These are phyloP conservation scores for Amblyopsis rosae DNA, from an alignment of 2,113 vertebrate species.

Conservation along the genomic window DNA sequence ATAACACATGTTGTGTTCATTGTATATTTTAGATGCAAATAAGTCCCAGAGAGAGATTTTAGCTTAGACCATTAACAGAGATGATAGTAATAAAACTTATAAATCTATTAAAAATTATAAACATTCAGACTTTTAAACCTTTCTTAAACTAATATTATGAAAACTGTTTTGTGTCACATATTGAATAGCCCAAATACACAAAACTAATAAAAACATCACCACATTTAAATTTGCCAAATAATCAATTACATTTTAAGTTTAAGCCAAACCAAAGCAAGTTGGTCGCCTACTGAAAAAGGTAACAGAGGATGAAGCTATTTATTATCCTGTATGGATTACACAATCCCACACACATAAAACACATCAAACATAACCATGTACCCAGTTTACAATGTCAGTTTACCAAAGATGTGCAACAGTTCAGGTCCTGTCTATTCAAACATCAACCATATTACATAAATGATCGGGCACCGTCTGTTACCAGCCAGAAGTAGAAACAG, in stretches of 20 bases:
- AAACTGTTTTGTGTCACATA: too few species aligned
- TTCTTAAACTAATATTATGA: too few species aligned
- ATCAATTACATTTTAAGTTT: background rate
- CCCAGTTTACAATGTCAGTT: background rate
- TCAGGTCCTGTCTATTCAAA: slow-evolving; percentile 40
- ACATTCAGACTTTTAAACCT: too few species aligned
- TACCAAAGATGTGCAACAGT: slow-evolving; percentile 28
- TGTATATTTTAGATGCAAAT: too few species aligned
- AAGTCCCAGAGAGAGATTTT: too few species aligned
- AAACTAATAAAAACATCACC: too few species aligned
- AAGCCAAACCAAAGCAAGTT: background rate
- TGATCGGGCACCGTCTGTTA: slow-evolving; percentile 39
- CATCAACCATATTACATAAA: slow-evolving; percentile 49
- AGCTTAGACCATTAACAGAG: too few species aligned
- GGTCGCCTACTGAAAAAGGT: slow-evolving; percentile 22
- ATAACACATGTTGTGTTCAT: too few species aligned
- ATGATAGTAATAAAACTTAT: too few species aligned
- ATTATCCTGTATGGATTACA: slow-evolving; percentile 21
- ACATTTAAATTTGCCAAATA: background rate
- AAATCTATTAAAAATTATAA: too few species aligned
- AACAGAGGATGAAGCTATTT: slow-evolving; percentile 22
- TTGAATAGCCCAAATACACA: too few species aligned
- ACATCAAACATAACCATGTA: slow-evolving; percentile 22
- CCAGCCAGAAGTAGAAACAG: slow-evolving; percentile 19
- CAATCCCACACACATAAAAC: slow-evolving; percentile 16